These are phyloP conservation scores for Anguilla anguilla DNA, from an alignment of 2,797 vertebrate species.

Conservation along the genomic window DNA sequence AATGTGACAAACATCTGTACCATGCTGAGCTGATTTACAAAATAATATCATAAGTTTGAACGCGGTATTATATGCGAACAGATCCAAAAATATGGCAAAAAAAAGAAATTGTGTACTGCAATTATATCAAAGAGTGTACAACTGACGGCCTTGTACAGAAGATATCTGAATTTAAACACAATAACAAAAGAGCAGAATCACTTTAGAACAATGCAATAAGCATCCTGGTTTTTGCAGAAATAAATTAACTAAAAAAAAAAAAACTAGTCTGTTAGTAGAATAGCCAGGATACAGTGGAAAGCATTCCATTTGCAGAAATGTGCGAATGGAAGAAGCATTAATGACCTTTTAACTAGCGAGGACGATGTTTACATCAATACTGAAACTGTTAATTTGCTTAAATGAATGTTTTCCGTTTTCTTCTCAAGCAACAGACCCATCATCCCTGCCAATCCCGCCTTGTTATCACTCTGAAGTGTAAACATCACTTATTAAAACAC, in stretches of 20 bases:
- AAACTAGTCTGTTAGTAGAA: background rate
- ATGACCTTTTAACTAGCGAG: background rate
- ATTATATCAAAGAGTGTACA: background rate
- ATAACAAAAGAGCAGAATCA: background rate
- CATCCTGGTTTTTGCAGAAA: background rate
- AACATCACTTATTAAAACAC: background rate
- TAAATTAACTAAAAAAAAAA: background rate
- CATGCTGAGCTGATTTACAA: background rate
- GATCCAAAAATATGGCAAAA: background rate
- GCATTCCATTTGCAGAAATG: background rate
- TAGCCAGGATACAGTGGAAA: background rate
- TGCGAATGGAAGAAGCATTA: background rate
- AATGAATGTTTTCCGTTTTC: background rate
- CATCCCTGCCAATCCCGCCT: background rate
- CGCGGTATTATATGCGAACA: background rate
- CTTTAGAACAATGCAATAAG: background rate
- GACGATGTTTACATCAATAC: background rate
- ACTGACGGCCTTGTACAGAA: background rate
- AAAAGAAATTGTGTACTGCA: background rate
- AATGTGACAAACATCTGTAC: background rate
- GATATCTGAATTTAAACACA: background rate
- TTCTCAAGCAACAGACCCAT: background rate
- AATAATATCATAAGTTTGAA: background rate
- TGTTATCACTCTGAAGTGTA: background rate
- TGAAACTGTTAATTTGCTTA: background rate